Base-by-base conservation (phyloP, 2,113 vertebrate genomes). In the Gadus macrocephalus region DNA sequence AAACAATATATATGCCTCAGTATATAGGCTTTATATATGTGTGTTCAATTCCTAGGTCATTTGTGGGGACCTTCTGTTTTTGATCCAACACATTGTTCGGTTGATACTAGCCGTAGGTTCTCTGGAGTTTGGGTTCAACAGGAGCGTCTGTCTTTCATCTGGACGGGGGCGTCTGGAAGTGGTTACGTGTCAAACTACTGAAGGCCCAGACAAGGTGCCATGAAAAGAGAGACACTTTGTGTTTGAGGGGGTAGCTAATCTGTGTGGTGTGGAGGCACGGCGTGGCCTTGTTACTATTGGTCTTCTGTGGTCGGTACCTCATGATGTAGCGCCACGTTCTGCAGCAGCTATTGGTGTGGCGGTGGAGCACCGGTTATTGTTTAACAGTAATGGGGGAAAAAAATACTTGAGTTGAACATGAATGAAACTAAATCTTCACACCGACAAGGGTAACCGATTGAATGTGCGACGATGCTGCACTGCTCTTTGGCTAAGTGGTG, bases 121-220 rank as follows among this genome's bases (percentile, higher is more conserved):
- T 70, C 61, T 74, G 72, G 67, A 27, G n/a, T 68, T 77, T 78
- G 55, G 28, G 74, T 80, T 83, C 84, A 77, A 83, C 83, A 75
- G 74, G 64, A 78, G 60, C 62, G 73, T 80, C 83, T 85, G 87
- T 86, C 83, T 89, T 89, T 91, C 85, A 90, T 90, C 85, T 81
- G 70, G 78, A 68, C 64, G 28, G 25, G 4, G 3, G 7, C 89
- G 89, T 88, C 90, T 92, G 91, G 87, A 85, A 80, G 72, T 72
- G 71, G 88, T 92, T 92, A 88, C 66, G 79, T 72, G 62, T 83
- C 83, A 78, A 83, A 81, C 86, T 78, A 79, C 87, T 87, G 86
- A 84, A 78, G 67, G 76, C 82, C 73, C 78, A 81, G 81, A 83
- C 78, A 82, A 83, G 68, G 25, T 78, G 60, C 81, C 69, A 67